Evolutionary conservation across 2,888 invertebrate species (phyloP), one percentile per base, ranked within the genome.

Genomic region (Rhagonycha fulva): DNA sequence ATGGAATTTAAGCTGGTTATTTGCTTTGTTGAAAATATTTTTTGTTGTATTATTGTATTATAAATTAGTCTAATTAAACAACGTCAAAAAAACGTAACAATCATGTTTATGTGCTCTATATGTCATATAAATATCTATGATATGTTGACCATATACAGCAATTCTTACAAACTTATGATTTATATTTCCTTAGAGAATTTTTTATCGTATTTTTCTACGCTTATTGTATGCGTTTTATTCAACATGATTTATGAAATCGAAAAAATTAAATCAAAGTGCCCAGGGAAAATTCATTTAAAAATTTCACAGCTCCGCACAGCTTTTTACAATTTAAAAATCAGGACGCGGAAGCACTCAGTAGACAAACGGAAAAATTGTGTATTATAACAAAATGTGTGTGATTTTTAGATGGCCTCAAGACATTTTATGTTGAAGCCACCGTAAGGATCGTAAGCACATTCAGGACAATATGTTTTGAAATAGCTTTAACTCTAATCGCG

Each of bases 401-500:
- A 62, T 71, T 60, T 74, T 71, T 69, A 30, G 61, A 71, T 74
- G 61, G 71, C 63, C 71, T 26, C 74, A 74, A 77, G 74, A 32
- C 74, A 74, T 71, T 74, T 63, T 68, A 62, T 68, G 74, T 71
- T 71, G 62, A 74, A 74, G 70, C 60, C 61, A 69, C 72, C 71
- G 70, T 71, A 71, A 77, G 32, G 70, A 75, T 68, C 69, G 70
- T 68, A 63, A 75, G 75, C 71, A 75, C 77, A 77, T 76, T 72
- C 77, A 74, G 77, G 81, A 81, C 82, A 82, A 83, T 82, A 81
- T 82, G 83, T 82, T 81, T 80, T 80, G 77, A 78, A 82, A 82
- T 80, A 79, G 80, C 82, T 81, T 77, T 78, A 82, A 81, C 81
- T 83, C 81, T 84, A 83, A 83, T 83, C 83, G 83, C 80, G 80